These are phyloP conservation scores for Mirza zaza DNA, from an alignment of 2,113 vertebrate genomes.

Conservation along the genomic window DNA sequence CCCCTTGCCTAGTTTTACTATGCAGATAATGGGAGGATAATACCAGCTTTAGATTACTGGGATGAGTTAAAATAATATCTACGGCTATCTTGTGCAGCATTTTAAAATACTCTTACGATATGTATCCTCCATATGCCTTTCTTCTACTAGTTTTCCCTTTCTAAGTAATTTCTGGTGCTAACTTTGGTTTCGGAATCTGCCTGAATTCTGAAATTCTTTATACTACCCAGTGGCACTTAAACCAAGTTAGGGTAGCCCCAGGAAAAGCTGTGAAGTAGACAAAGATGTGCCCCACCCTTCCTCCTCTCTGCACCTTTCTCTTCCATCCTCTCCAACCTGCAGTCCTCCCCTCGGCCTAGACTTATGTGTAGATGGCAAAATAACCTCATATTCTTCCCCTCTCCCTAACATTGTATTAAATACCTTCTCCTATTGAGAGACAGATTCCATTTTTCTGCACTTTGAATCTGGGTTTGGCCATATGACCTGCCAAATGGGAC, in stretches of 20 bases:
- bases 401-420: no score
- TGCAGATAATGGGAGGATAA: not conserved
- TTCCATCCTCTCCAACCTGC: not conserved
- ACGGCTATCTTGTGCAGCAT: not conserved
- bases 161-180: not conserved
- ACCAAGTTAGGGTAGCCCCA: not conserved
- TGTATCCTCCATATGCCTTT: not conserved
- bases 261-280: not conserved
- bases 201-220: not conserved
- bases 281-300: not conserved
- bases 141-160: not conserved
- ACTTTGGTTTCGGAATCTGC: slow-evolving; percentile 16
- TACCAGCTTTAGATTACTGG: not conserved
- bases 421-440: not conserved
- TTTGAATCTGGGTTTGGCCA: not conserved
- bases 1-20: not conserved
- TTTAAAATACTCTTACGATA: not conserved
- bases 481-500: not conserved
- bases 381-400: not conserved
- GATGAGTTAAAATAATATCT: not conserved
- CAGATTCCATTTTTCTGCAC: not conserved
- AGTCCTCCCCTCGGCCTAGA: not conserved
- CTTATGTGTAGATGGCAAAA: not conserved
- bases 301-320: not conserved
- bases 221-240: not conserved